Evolutionary conservation across 1,140 invertebrate species (phyloP).

Genomic region (Carposina sasakii): DNA sequence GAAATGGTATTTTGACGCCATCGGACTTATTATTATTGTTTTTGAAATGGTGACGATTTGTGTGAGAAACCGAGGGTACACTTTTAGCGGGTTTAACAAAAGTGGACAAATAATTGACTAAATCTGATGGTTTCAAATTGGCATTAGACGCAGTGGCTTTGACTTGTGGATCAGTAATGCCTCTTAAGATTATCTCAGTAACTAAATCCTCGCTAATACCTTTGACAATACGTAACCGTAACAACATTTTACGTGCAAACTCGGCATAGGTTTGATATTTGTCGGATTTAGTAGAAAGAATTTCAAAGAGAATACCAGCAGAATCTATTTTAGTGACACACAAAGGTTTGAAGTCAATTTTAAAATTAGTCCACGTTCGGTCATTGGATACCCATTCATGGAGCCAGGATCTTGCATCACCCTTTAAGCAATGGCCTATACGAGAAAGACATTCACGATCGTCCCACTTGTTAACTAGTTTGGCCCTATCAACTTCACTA

Average conservation of each 20-base stretch:
- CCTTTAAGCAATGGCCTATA: not conserved
- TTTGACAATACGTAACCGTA: conserved; percentile 1
- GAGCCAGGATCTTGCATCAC: conserved; percentile 3
- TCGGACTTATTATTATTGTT: not conserved
- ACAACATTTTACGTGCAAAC: not conserved
- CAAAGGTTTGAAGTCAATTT: conserved; percentile 1
- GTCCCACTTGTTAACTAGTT: not conserved
- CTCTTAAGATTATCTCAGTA: not conserved
- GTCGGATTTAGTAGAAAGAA: conserved; percentile 4
- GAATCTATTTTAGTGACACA: not conserved
- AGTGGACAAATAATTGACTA: conserved; percentile 4
- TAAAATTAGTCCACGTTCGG: conserved; percentile 7
- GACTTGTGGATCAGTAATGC: conserved; percentile 5
- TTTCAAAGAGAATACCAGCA: conserved; percentile 7
- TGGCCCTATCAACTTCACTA: conserved; percentile 5
- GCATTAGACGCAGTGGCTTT: conserved; percentile 5
- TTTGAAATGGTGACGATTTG: too few species aligned
- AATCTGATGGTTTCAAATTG: not conserved
- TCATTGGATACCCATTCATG: conserved; percentile 4
- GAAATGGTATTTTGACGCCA: not conserved
- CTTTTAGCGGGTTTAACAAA: conserved; percentile 1
- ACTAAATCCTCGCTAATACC: conserved; percentile 1
- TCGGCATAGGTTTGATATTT: conserved; percentile 6
- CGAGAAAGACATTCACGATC: conserved; percentile 6
- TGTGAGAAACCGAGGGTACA: not conserved